A percentile compares a stretch with the other conserved stretches of the same genome.
These are phyloP conservation scores for Mnemiopsis leidyi DNA, from an alignment of 37 sponge, comb jelly and placozoan species.

Conservation along the genomic window DNA sequence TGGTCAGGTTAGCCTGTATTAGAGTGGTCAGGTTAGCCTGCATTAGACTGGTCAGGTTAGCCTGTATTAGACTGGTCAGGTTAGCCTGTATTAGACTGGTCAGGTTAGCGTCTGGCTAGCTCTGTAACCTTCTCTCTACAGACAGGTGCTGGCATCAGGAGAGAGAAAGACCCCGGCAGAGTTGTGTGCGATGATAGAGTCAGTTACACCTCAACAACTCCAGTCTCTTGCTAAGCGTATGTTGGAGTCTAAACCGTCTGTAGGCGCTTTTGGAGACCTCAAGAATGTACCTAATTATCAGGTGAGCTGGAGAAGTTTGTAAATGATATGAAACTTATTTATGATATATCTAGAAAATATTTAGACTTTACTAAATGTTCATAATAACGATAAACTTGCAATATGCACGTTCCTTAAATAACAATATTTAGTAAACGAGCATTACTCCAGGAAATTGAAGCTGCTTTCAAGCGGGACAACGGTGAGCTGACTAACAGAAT, in stretches of 20 bases:
- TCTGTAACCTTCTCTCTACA: not conserved
- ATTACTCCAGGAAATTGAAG: conserved; percentile 30
- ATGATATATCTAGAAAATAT: too few relatives aligned
- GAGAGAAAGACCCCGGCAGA: not conserved
- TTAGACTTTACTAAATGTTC: too few relatives aligned
- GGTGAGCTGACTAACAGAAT: not conserved
- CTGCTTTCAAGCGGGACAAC: not conserved
- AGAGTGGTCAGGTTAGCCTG: too few relatives aligned
- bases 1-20: too few relatives aligned
- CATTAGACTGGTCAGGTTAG: too few relatives aligned
- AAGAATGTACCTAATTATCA: not conserved
- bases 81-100: too few relatives aligned
- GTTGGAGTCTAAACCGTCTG: not conserved
- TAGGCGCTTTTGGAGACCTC: conserved; percentile 2
- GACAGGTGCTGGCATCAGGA: conserved; percentile 1
- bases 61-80: too few relatives aligned
- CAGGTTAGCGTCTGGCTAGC: too few relatives aligned
- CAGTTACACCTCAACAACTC: conserved; percentile 37
- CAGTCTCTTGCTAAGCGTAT: not conserved
- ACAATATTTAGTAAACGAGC: not conserved
- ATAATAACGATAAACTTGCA: too few relatives aligned
- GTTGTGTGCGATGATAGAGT: not conserved
- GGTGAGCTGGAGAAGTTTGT: not conserved
- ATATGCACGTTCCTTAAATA: not conserved
- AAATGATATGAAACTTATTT: too few relatives aligned